phyloP scores from a whole-genome alignment of 2,797 vertebrate species.

The Choloepus didactylus region DNA sequence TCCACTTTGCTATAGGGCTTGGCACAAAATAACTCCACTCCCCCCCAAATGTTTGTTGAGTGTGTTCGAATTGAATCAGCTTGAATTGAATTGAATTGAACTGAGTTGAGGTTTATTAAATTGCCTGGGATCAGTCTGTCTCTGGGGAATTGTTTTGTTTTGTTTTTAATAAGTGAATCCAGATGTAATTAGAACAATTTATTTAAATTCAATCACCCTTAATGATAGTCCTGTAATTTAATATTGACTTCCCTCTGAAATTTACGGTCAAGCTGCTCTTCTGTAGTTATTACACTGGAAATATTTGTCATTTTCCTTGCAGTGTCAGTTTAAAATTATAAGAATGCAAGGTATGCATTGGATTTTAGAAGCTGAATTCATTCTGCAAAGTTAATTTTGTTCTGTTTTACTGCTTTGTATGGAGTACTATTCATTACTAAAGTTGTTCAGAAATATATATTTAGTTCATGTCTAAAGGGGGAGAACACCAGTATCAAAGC shows the following conservation, averaged over 20 bases:
- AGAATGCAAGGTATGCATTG: background rate
- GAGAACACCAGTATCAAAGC: background rate
- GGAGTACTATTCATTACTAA: background rate
- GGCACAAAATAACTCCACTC: background rate
- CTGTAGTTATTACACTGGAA: background rate
- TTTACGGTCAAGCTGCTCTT: background rate
- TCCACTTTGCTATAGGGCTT: background rate
- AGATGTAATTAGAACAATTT: constrained; percentile 40
- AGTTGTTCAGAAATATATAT: background rate
- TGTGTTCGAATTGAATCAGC: background rate
- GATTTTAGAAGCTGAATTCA: background rate
- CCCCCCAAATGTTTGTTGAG: too few species aligned
- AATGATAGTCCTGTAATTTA: background rate
- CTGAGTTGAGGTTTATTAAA: background rate
- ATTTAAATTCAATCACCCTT: constrained; percentile 52
- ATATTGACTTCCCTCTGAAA: background rate
- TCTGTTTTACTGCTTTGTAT: background rate
- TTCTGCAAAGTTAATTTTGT: background rate
- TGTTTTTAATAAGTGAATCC: background rate
- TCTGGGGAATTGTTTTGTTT: background rate
- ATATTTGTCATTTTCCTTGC: background rate
- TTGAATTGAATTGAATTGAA: background rate
- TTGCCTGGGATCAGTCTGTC: background rate
- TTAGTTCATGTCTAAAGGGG: background rate
- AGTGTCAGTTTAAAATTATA: background rate